A percentile compares a stretch with the other conserved stretches of the same genome.
Conservation (phyloP, 2,113 vertebrate species). For the Cyphomyrus discorhynchus region DNA sequence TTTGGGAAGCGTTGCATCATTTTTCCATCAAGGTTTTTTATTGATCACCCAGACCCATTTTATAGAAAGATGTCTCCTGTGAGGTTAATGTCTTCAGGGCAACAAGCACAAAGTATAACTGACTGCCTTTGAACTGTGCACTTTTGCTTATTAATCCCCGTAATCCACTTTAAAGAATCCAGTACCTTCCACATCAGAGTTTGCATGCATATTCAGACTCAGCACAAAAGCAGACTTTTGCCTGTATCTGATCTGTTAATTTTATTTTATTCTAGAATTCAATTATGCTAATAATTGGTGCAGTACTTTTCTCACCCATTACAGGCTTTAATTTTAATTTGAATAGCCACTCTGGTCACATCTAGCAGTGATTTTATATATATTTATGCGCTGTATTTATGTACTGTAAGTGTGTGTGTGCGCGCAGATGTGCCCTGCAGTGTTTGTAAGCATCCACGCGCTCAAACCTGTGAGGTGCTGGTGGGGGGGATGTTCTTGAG, state of each 20-base stretch:
- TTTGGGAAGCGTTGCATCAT: not conserved
- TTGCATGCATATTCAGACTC: not conserved
- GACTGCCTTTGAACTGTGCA: not conserved
- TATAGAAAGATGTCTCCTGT: not conserved
- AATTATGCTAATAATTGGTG: not conserved
- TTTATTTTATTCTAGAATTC: not conserved
- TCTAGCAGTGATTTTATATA: not conserved
- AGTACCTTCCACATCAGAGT: not conserved
- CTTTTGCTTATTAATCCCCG: not conserved
- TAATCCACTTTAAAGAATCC: slow-evolving; percentile 8
- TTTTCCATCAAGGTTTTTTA: not conserved
- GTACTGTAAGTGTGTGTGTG: too few species aligned
- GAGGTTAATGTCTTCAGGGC: not conserved
- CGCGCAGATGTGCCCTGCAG: not conserved
- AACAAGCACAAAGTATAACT: not conserved
- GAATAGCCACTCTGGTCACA: too few species aligned
- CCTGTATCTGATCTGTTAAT: not conserved
- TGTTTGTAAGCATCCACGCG: too few species aligned
- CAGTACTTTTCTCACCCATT: not conserved
- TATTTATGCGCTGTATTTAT: too few species aligned
- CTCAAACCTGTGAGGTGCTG: not conserved
- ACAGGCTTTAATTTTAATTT: not conserved
- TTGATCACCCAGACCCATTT: not conserved
- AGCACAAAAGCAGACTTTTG: not conserved
- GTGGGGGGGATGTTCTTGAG: not conserved